Base-by-base conservation (phyloP, 1,140 invertebrate genomes). In the Grapholita molesta region DNA sequence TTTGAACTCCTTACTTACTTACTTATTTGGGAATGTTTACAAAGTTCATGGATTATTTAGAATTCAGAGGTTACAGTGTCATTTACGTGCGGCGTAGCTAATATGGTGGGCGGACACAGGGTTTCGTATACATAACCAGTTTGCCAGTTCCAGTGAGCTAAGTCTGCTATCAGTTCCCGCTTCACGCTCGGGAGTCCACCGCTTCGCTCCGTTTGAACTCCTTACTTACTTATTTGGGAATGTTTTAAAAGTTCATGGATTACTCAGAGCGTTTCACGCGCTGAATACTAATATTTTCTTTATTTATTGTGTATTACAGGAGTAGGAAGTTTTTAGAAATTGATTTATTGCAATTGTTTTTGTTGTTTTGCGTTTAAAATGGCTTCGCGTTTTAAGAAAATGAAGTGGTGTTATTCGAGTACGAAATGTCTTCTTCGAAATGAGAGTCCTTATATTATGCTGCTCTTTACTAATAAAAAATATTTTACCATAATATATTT, bases 241-340 rank as follows among this genome's bases (percentile, higher is more conserved):
- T 80, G 77, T 80, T 85, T 82, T 78, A 80, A 81, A 83, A 85
- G 78, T 85, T 85, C 67, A 68, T 57, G 71, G 77, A 81, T 79
- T 82, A 81, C 74, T 69, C 71, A 80, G 80, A 72, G 73, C 64
- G 71, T 76, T 75, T 72, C 66, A 71, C 66, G 33, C 64, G 15
- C 70, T 61, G 73, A 74, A 75, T 74, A 72, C 68, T 74, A 70
- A 73, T 73, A 70, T 70, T 38, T 30, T 57, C 23, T 64, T 73
- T 61, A 61, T 61, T 61, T 61, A 61, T 61, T 30, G 55, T 30
- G 55, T 61, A 61, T 61, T 61, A 61, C 55, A 32, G 18, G 30
- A 61, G 55, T 61, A 61, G n/a, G 55, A 61, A 61, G 55, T 61
- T 61, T 12, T 12, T 28, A 30, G 25, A 11, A 61, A 61, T 61